Evolutionary conservation across 2,113 vertebrate genomes (phyloP).

Genomic region (Steatornis caripensis): DNA sequence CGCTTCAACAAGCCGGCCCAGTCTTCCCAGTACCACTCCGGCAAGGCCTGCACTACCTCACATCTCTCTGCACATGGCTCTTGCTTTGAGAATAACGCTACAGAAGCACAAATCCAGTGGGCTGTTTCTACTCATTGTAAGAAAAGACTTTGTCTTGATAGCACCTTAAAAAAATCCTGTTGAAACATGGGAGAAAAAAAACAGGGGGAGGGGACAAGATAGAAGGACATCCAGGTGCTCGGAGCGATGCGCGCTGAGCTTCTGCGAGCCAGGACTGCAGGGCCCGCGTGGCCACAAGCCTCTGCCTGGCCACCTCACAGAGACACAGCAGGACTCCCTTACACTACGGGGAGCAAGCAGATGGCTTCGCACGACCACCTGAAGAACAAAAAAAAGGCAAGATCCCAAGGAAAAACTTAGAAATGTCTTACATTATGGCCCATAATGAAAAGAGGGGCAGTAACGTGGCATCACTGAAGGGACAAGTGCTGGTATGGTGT

Average conservation of each 20-base stretch:
- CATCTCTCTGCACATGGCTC: neutral
- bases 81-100: neutral
- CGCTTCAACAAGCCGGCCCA: neutral
- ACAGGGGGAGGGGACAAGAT: neutral
- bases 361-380: neutral
- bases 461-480: accelerated
- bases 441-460: neutral
- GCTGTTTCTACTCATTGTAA: neutral
- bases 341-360: neutral
- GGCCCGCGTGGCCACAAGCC: accelerated
- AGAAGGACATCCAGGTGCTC: neutral
- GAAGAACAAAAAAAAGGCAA: neutral
- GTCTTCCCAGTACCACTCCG: neutral
- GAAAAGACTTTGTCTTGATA: neutral
- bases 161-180: neutral
- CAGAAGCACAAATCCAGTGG: neutral
- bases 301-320: neutral
- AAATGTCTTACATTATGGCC: neutral
- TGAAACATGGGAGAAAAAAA: neutral
- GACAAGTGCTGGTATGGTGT: accelerated
- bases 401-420: neutral
- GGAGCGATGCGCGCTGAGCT: neutral
- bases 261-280: neutral
- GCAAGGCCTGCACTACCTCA: neutral
- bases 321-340: neutral